A percentile compares a stretch with the other conserved stretches of the same genome.
Evolutionary conservation across 1,140 invertebrate genomes (phyloP).

Genomic region (Conus betulinus): DNA sequence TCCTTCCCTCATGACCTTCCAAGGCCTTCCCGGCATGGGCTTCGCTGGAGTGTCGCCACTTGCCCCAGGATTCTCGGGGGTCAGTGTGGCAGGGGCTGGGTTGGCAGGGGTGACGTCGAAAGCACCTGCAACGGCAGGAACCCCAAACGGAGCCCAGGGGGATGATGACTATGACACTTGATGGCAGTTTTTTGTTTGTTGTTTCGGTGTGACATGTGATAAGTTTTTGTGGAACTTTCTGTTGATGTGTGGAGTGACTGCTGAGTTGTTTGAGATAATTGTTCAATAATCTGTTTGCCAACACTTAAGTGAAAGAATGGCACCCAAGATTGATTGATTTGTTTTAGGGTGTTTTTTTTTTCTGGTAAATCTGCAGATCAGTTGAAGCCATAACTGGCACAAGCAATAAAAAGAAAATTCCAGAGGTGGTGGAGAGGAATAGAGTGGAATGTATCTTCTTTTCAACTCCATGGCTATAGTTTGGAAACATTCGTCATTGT

Average conservation of each 20-base stretch:
- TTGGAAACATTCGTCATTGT: too few species aligned
- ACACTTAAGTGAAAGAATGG: too few species aligned
- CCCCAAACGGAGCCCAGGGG: background rate
- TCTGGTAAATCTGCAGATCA: too few species aligned
- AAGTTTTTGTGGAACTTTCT: background rate
- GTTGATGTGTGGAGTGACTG: background rate
- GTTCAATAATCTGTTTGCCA: too few species aligned
- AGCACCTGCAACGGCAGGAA: background rate
- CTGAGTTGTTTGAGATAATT: background rate
- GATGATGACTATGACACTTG: slow-evolving; percentile 3
- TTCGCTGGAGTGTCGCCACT: background rate
- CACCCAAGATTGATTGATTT: too few species aligned
- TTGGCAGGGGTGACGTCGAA: background rate
- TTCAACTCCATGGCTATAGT: too few species aligned
- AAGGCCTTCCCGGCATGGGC: background rate
- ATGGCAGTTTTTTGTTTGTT: background rate
- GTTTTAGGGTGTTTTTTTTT: too few species aligned
- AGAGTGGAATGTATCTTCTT: too few species aligned
- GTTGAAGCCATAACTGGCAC: too few species aligned
- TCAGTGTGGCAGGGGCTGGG: background rate
- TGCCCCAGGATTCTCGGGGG: background rate
- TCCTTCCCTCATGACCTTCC: background rate
- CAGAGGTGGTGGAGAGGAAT: too few species aligned
- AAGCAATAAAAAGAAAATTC: too few species aligned
- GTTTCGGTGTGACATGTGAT: background rate